These are phyloP conservation scores for Protobothrops flavoviridis DNA, from an alignment of 2,113 vertebrate genomes.

Conservation along the genomic window DNA sequence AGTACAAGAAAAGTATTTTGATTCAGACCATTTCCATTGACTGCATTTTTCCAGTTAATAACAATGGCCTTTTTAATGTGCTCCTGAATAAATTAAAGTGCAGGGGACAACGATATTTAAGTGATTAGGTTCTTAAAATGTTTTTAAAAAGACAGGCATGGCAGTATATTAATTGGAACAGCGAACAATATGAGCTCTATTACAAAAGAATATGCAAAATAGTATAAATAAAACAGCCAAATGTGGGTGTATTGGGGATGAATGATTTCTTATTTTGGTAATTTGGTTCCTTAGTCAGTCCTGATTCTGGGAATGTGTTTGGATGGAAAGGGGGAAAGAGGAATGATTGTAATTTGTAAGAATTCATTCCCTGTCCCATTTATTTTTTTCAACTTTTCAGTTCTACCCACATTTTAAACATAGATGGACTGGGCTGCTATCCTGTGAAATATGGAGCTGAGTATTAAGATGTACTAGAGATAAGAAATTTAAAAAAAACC, in stretches of 20 bases:
- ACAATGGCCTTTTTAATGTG: neutral
- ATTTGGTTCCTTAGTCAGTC: neutral
- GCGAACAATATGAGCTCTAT: neutral
- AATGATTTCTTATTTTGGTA: neutral
- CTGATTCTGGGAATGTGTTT: neutral
- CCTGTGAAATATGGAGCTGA: neutral
- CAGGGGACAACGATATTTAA: neutral
- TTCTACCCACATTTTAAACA: neutral
- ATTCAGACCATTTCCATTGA: neutral
- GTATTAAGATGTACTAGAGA: neutral
- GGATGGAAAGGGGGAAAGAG: neutral
- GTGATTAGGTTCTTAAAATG: neutral
- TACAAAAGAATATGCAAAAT: neutral
- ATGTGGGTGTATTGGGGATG: neutral
- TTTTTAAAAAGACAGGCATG: neutral
- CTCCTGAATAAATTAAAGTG: neutral
- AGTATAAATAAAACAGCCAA: neutral
- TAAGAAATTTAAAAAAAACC: neutral
- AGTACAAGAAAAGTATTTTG: neutral
- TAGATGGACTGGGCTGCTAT: neutral
- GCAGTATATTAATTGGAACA: neutral
- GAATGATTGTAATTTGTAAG: neutral
- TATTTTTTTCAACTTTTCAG: neutral
- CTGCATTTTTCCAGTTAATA: conserved; percentile 8
- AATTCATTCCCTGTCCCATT: neutral